Evolutionary conservation across 64 coral and sea anemone genomes (phyloP).

Genomic region (Porites australiensis): DNA sequence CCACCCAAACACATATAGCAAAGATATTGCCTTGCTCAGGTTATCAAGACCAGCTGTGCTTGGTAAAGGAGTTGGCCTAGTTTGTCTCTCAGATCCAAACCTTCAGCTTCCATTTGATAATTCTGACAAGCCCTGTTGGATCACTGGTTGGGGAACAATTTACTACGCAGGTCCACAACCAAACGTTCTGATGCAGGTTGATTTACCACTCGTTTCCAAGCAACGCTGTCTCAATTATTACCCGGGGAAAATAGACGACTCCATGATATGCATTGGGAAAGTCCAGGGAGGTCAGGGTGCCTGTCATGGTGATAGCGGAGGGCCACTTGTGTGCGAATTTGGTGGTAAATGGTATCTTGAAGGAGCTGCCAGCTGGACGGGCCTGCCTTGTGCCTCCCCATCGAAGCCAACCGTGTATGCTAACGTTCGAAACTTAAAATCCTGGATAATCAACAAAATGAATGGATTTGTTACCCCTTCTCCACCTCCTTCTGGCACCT

Average conservation of each 20-base stretch:
- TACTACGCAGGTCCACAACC: conserved; percentile 24
- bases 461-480: not conserved
- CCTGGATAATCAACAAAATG: conserved; percentile 54
- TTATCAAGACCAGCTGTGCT: conserved; percentile 5
- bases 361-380: conserved; percentile 45
- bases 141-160: conserved; percentile 71
- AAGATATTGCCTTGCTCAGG: conserved; percentile 16
- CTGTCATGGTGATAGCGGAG: conserved; percentile 60
- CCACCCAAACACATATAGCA: not conserved
- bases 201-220: conserved; percentile 57
- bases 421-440: conserved; percentile 15
- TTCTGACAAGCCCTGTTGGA: conserved; percentile 27
- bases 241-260: not conserved
- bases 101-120: conserved; percentile 20
- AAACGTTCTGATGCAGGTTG: conserved; percentile 57
- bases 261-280: conserved; percentile 21
- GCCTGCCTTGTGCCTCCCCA: not conserved
- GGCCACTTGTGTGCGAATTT: conserved; percentile 63
- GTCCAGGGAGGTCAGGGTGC: not conserved
- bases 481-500: too few relatives aligned
- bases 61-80: conserved; percentile 17
- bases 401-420: conserved; percentile 37
- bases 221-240: conserved; percentile 18
- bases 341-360: conserved; percentile 47
- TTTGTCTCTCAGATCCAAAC: conserved; percentile 2